These are phyloP conservation scores for Cygnus olor DNA, from an alignment of 2,797 vertebrate species.

Conservation along the genomic window DNA sequence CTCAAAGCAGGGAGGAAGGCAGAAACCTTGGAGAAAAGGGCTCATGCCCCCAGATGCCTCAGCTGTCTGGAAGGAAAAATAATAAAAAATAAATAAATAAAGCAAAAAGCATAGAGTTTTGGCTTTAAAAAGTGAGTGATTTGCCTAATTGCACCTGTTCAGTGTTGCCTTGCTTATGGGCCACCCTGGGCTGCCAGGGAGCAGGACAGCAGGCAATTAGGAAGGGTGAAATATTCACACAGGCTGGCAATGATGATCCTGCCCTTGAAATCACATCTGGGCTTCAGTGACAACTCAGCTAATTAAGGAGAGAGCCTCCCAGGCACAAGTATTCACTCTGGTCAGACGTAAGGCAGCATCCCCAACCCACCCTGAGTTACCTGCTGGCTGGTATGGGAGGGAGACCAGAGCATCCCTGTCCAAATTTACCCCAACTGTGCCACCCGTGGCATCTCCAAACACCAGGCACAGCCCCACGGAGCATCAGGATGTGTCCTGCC, in stretches of 20 bases:
- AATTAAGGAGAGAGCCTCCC: background rate
- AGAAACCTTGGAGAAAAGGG: background rate
- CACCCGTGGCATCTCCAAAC: background rate
- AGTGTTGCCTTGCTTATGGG: background rate
- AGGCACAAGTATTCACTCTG: background rate
- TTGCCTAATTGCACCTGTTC: background rate
- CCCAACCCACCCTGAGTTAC: background rate
- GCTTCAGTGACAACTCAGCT: background rate
- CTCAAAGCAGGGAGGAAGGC: background rate
- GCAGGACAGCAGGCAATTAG: background rate
- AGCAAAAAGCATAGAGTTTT: background rate
- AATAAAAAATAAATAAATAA: background rate
- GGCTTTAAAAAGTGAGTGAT: background rate
- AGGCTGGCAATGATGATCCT: background rate
- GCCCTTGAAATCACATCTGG: slow-evolving; percentile 12
- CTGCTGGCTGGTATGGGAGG: background rate
- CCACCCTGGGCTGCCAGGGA: background rate
- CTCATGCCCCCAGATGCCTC: fast-evolving
- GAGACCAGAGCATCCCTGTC: background rate
- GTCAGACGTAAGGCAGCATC: background rate
- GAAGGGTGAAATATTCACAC: slow-evolving; percentile 2
- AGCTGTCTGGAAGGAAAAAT: background rate
- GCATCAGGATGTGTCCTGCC: background rate
- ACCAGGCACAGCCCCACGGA: background rate
- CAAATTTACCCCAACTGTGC: no score